Evolutionary conservation across 1,140 invertebrate genomes (phyloP), one percentile per base, ranked within the genome.

Genomic region (Tetramorium simillimum): DNA sequence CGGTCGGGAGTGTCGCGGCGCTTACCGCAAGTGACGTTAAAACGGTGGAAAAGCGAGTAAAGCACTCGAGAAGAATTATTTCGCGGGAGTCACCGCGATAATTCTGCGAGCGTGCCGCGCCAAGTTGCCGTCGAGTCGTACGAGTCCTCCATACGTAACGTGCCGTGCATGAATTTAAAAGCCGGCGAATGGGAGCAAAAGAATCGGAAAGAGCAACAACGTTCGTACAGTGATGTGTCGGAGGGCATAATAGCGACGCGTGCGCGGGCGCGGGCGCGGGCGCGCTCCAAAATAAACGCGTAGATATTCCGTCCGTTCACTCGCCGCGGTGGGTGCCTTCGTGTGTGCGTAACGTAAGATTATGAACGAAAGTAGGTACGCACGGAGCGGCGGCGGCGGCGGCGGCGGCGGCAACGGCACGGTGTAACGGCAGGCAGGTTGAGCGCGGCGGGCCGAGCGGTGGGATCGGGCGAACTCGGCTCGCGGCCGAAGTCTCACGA

Each of bases 401-500:
- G n/a, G n/a, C n/a, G n/a, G n/a, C n/a, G n/a, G n/a, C n/a, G n/a
- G n/a, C n/a, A n/a, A n/a, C n/a, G n/a, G n/a, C n/a, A n/a, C 49
- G 67, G 60, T 62, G 81, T 86, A 46, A 77, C 56, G 81, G 70
- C 43, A 60, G 37, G 69, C 16, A 33, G 33, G 33, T 33, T 33
- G 33, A 33, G 33, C 33, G 33, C 16, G 40, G 43, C 21, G 24
- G 82, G 33, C 67, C 58, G 58, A 69, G 80, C 78, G 76, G 76
- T n/a, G 88, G 77, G 77, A 80, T 93, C 92, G 93, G 92, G 67
- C 46, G 87, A 76, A 70, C 87, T 91, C 92, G 92, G 91, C 60
- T 62, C 4, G 33, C 4, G 4, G 72, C 76, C 93, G 93, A 94
- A 60, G 80, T 88, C 86, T 73, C 89, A 90, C 93, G 93, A 94